Evolutionary conservation across 2,113 vertebrate species (phyloP).

Genomic region (Upupa epops): DNA sequence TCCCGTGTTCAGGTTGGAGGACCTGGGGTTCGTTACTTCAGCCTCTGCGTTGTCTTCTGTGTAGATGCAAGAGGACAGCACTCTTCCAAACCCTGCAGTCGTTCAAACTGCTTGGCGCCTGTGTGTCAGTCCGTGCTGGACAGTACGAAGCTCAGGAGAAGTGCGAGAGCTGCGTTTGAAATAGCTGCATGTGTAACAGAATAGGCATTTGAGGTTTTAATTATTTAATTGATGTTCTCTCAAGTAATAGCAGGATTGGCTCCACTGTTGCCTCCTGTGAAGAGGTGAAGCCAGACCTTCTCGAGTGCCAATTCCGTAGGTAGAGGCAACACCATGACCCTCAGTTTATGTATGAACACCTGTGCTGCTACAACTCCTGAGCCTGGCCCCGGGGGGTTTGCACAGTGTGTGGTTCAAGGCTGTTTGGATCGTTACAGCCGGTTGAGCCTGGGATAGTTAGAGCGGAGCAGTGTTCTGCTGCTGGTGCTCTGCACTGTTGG

Average conservation of each 20-base stretch:
- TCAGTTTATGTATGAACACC: not conserved
- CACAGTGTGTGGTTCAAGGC: too few relatives aligned
- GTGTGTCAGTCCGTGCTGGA: not conserved
- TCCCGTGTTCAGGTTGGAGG: fast-evolving
- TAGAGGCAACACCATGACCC: not conserved
- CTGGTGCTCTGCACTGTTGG: not conserved
- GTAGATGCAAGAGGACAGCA: not conserved
- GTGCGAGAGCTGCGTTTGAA: not conserved
- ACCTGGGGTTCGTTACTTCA: not conserved
- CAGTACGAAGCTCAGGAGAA: not conserved
- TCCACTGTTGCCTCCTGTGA: not conserved
- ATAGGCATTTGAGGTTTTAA: not conserved
- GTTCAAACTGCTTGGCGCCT: not conserved
- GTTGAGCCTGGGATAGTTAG: not conserved
- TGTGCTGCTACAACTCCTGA: too few relatives aligned
- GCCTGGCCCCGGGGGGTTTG: too few relatives aligned
- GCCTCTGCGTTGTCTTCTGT: not conserved
- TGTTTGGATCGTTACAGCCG: not conserved
- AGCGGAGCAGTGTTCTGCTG: not conserved
- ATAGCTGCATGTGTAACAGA: not conserved
- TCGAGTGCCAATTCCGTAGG: not conserved
- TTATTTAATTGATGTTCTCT: not conserved
- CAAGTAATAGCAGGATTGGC: not conserved
- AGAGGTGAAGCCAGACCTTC: not conserved
- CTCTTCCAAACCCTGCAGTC: not conserved